Evolutionary conservation across 2,888 invertebrate genomes (phyloP), one percentile per base, ranked within the genome.

Genomic region (Lumbricus terrestris): DNA sequence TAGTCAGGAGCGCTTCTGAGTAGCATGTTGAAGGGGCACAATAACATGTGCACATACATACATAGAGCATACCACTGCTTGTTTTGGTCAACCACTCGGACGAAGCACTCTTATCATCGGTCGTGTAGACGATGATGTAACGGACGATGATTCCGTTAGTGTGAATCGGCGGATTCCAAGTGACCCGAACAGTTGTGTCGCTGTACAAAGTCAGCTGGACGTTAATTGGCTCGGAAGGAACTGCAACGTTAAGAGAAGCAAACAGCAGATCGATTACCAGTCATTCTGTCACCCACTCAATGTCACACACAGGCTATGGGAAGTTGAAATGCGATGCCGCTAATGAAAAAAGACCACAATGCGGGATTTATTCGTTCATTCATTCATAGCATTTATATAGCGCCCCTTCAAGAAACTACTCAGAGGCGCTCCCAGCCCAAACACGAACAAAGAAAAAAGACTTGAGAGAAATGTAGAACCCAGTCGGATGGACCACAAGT

Each of bases 151-250:
- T 38, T 35, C 90, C 90, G 33, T 90, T 90, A 37, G 37, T 29
- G 8, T 83, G 35, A 33, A 40, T 42, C 16, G 90, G 90, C 6
- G 82, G 29, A 38, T 82, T 15, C 90, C 90, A 90, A 0, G 33
- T 33, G 35, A 90, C 38, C 90, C 85, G 90, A 38, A 90, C 90
- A 33, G 90, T 8, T 0, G 90, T 90, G n/a, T 69, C 38, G 18
- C 38, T 38, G 85, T 90, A 90, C 38, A 90, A 18, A 42, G 82
- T 82, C 37, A 82, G 40, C 38, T 38, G 37, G 33, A 90, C 15
- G 82, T 90, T 37, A 83, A 35, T 83, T 33, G 90, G 90, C 37
- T 37, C 38, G 20, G 90, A 90, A 83, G 90, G 90, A 82, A 83
- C 90, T 90, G 37, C 54, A 40, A 88, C 33, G 35, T 37, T 38